Evolutionary conservation across 2,113 vertebrate genomes (phyloP).

Genomic region (Pedionomus torquatus): DNA sequence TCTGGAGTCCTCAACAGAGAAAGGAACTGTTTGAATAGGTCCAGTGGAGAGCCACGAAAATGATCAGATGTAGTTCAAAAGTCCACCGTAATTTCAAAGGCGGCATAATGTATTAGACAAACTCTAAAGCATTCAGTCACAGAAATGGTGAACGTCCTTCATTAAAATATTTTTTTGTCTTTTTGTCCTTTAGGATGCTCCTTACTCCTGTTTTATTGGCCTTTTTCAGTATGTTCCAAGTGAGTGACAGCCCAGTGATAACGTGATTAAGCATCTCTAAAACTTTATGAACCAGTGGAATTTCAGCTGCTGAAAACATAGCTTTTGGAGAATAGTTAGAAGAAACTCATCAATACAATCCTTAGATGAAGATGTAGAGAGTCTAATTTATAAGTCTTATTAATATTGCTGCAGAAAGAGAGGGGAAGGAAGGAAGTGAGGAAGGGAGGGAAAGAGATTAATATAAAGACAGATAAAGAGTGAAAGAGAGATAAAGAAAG

Average conservation of each 20-base stretch:
- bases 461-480: not conserved
- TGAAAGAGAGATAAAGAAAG: not conserved
- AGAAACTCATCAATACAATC: not conserved
- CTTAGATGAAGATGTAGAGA: not conserved
- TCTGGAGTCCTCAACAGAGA: too few relatives aligned
- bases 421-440: not conserved
- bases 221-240: not conserved
- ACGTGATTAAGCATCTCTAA: slow-evolving; percentile 3
- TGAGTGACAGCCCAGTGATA: not conserved
- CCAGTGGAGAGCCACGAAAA: too few relatives aligned
- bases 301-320: not conserved
- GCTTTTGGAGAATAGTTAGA: not conserved
- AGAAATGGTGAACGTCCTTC: not conserved
- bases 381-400: not conserved
- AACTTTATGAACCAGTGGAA: not conserved
- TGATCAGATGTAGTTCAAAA: not conserved
- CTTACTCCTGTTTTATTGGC: not conserved
- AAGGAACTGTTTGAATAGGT: too few relatives aligned
- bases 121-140: not conserved
- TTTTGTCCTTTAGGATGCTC: not conserved
- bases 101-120: not conserved
- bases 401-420: not conserved
- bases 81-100: not conserved
- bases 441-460: not conserved
- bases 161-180: not conserved